Evolutionary conservation across 2,797 vertebrate genomes (phyloP).

Genomic region (Sciaenops ocellatus): DNA sequence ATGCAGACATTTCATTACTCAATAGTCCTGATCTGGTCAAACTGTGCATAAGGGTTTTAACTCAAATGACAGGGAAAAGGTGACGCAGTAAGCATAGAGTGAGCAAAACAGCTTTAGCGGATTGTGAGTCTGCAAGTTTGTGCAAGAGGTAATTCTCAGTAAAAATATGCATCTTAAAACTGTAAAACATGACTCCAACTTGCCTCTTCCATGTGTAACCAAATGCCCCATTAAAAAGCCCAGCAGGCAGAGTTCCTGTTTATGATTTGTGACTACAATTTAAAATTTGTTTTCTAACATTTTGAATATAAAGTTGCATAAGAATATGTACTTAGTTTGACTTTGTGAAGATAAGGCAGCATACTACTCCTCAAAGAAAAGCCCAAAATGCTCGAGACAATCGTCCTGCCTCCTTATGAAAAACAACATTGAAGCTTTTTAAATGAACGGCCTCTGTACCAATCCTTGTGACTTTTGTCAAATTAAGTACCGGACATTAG

Average conservation of each 20-base stretch:
- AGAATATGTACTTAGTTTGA: neutral
- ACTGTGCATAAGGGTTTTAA: conserved; percentile 11
- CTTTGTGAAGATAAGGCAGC: neutral
- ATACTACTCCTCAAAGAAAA: neutral
- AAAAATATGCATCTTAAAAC: neutral
- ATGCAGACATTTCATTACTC: conserved; percentile 20
- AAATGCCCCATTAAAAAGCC: neutral
- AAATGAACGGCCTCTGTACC: neutral
- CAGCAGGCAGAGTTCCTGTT: neutral
- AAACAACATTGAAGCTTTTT: neutral
- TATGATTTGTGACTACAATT: neutral
- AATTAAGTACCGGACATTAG: neutral
- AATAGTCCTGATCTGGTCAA: conserved; percentile 9
- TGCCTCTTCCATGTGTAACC: neutral
- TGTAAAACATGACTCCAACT: conserved; percentile 14
- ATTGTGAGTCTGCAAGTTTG: conserved; percentile 23
- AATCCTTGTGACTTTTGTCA: neutral
- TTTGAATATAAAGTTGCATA: neutral
- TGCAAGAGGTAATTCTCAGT: conserved; percentile 10
- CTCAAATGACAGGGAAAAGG: conserved; percentile 9
- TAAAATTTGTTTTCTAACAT: neutral
- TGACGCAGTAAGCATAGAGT: neutral
- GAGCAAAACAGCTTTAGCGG: conserved; percentile 1
- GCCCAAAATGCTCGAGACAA: neutral
- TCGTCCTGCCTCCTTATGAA: neutral